Evolutionary conservation across 2,888 invertebrate genomes (phyloP).

Genomic region (Hydriomena furcata): DNA sequence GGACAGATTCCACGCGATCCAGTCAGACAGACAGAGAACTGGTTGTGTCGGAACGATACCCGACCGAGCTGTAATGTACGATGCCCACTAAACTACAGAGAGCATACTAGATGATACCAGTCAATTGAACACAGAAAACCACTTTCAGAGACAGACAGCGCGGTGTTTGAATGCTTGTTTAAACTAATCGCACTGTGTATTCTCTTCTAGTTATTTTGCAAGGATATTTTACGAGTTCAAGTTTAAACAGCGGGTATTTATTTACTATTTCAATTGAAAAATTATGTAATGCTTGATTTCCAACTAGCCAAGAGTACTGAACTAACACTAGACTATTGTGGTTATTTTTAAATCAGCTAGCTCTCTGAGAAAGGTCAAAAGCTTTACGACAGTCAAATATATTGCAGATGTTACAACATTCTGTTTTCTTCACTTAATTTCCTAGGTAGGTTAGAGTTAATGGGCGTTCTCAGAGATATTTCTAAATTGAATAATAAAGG

Average conservation of each 20-base stretch:
- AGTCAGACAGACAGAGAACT: constrained; percentile 38
- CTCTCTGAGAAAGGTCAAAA: neutral
- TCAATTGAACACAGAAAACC: constrained; percentile 53
- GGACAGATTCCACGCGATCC: constrained; percentile 38
- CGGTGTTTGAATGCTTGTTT: constrained; percentile 46
- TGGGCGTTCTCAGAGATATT: too few species aligned
- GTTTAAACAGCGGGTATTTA: constrained; percentile 10
- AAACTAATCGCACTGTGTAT: constrained; percentile 32
- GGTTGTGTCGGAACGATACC: constrained; percentile 40
- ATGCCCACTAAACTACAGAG: constrained; percentile 10
- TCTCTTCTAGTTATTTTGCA: neutral
- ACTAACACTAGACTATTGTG: neutral
- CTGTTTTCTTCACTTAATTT: too few species aligned
- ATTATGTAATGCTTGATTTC: neutral
- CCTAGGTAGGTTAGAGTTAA: too few species aligned
- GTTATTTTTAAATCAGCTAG: neutral
- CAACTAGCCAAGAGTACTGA: neutral
- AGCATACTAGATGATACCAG: constrained; percentile 18
- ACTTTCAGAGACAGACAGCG: constrained; percentile 50
- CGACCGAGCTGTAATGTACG: constrained; percentile 35
- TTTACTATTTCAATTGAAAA: too few species aligned
- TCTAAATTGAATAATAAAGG: too few species aligned
- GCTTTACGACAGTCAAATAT: neutral
- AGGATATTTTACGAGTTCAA: constrained; percentile 9
- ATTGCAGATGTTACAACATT: neutral